Evolutionary conservation across 2,888 invertebrate genomes (phyloP), one percentile per base, ranked within the genome.

Genomic region (Brachylomia viminalis): DNA sequence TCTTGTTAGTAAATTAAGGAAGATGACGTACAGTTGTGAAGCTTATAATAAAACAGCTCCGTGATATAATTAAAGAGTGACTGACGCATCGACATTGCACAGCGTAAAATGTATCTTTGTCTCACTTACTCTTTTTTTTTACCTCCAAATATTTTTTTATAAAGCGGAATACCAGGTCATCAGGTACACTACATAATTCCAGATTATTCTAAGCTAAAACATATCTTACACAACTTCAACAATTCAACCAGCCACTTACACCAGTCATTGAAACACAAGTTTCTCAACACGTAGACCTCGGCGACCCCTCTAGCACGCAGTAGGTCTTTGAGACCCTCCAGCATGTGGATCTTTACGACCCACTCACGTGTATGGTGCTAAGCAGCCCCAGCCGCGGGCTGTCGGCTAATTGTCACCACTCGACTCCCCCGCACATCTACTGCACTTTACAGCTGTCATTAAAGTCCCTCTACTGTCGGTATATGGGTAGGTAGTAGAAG

Each of bases 351-450:
- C 56, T 61, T 2, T 27, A 38, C 45, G 67, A 67, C 82, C 80
- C 69, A 56, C 79, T 52, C 72, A 45, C 20, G 1, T 38, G 65
- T 38, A 23, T 54, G 59, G 33, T 30, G 47, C 73, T 73, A 59
- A 81, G 59, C 69, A 67, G 54, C 74, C 54, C 61, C 30, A 59
- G 58, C 81, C 75, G 38, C 61, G 52, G 71, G 79, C 79, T 72
- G 69, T 65, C 73, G 68, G 86, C 82, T 86, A 86, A 87, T 86
- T 86, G 87, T 76, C 76, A 49, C 52, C 85, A 70, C 80, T 85
- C 59, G 54, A n/a, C 67, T 65, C 65, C 81, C 82, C 79, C 38
- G 38, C 77, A 58, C 79, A 73, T 71, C 49, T 67, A 65, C 72
- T 72, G 76, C 72, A 76, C 81, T 80, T 45, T 49, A 80, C 77